These are phyloP conservation scores for Lasioglossum zephyrum DNA, from an alignment of 2,888 invertebrate species.

Conservation along the genomic window DNA sequence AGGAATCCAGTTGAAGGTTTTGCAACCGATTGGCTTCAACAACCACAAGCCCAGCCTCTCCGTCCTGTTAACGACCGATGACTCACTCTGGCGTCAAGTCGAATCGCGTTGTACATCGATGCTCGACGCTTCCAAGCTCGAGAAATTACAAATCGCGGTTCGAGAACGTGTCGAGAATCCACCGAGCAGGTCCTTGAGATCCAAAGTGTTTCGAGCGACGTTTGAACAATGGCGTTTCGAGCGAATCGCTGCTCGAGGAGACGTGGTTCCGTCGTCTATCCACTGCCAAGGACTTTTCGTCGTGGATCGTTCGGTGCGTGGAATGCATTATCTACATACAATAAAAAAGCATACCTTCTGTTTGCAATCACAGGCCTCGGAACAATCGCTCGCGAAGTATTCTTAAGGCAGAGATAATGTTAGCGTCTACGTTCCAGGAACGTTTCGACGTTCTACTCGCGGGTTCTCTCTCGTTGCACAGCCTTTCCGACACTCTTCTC, in stretches of 20 bases:
- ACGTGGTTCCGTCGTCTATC: background rate
- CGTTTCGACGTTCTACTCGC: background rate
- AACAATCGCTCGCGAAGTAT: background rate
- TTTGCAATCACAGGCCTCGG: background rate
- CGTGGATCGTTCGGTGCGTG: background rate
- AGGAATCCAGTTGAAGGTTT: background rate
- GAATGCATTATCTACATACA: slow-evolving; percentile 23
- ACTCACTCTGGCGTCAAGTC: background rate
- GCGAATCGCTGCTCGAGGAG: background rate
- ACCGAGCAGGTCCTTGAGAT: background rate
- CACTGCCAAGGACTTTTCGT: slow-evolving; percentile 10
- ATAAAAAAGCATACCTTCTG: slow-evolving; percentile 6
- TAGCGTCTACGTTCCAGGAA: background rate
- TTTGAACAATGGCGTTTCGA: background rate
- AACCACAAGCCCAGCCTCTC: background rate
- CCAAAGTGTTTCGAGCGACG: background rate
- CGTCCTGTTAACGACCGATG: background rate
- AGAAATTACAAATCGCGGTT: background rate
- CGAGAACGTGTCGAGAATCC: background rate
- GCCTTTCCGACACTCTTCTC: background rate
- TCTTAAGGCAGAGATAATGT: background rate
- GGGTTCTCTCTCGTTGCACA: background rate
- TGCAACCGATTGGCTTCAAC: background rate
- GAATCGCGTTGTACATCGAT: background rate
- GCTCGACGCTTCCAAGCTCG: background rate